These are phyloP conservation scores for Xanthia togata DNA, from an alignment of 2,888 invertebrate genomes.

Conservation along the genomic window DNA sequence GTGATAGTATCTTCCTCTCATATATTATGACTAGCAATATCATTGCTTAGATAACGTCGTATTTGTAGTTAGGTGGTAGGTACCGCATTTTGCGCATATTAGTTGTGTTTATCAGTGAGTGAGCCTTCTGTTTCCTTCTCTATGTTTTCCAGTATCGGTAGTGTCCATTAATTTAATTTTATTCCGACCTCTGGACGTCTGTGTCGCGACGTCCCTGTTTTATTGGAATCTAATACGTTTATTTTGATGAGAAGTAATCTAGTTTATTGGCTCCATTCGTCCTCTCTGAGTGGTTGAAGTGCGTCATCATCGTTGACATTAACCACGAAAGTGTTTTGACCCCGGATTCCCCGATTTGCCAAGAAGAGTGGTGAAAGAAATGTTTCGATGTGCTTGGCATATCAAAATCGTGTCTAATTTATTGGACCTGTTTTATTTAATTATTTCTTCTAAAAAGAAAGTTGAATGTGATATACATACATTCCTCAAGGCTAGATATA, in stretches of 20 bases:
- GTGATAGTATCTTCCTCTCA: no score
- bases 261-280: constrained; percentile 39
- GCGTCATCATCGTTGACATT: constrained; percentile 9
- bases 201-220: constrained; percentile 41
- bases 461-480: background rate
- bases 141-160: constrained; percentile 15
- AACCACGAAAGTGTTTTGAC: constrained; percentile 6
- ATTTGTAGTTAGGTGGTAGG: no score
- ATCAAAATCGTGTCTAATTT: background rate
- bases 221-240: constrained; percentile 60
- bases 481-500: background rate
- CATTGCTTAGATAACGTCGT: no score
- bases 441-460: background rate
- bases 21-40: no score
- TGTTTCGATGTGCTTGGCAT: background rate
- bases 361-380: background rate
- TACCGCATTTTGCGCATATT: no score
- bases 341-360: background rate
- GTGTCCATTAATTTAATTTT: constrained; percentile 65
- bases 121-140: constrained; percentile 25
- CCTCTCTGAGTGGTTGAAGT: constrained; percentile 6
- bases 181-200: constrained; percentile 46
- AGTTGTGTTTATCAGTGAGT: background rate
- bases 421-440: background rate
- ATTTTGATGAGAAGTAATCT: constrained; percentile 56